phyloP scores from a whole-genome alignment of 2,888 invertebrate genomes.

The Protula sp. region DNA sequence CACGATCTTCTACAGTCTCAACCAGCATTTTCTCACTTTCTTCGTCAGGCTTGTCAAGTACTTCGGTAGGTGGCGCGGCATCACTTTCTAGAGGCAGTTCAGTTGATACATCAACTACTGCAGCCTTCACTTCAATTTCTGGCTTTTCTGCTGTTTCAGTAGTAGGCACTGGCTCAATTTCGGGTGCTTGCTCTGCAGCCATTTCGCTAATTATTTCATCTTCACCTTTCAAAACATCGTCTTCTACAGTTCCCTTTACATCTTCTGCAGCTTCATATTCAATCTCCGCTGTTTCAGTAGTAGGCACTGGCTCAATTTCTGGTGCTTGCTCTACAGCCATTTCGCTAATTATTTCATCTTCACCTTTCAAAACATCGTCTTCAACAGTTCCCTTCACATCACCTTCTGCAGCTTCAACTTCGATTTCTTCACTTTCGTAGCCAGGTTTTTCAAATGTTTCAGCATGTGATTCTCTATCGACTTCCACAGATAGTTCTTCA shows the following conservation, averaged over 20 bases:
- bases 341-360: background rate
- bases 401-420: no score
- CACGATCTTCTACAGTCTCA: background rate
- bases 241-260: background rate
- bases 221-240: background rate
- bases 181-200: background rate
- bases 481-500: no score
- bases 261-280: background rate
- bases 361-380: no score
- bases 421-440: no score
- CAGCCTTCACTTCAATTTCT: background rate
- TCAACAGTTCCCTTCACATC: no score
- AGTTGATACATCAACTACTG: background rate
- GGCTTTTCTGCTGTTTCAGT: background rate
- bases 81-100: background rate
- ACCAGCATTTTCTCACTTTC: background rate
- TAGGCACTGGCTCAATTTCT: background rate
- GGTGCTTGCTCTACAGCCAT: background rate
- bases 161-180: background rate
- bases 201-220: background rate
- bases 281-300: background rate
- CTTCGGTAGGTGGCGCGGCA: background rate
- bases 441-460: no score
- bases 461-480: no score
- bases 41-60: background rate